Conservation (phyloP, 2,888 invertebrate genomes). For the Parelbella ahira region DNA sequence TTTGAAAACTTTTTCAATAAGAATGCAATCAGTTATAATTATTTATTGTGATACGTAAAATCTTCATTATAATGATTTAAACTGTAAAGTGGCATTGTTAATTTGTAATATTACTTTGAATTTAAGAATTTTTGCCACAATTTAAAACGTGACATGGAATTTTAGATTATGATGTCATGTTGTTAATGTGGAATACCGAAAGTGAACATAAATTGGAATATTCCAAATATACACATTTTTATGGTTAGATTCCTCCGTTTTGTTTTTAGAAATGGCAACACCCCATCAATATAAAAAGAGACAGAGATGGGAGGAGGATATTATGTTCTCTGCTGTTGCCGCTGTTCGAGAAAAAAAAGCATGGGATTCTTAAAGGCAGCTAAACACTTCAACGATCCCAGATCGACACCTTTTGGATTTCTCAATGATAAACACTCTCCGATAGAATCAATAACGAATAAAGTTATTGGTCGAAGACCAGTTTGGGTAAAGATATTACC, state of each 20-base stretch:
- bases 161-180: neutral
- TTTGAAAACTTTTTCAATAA: constrained; percentile 1
- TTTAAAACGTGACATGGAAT: neutral
- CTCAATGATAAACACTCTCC: neutral
- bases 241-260: neutral
- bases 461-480: no score
- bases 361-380: neutral
- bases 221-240: neutral
- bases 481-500: no score
- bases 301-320: neutral
- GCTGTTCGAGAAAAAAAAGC: neutral
- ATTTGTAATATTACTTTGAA: neutral
- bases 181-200: constrained; percentile 2
- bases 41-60: neutral
- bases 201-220: neutral
- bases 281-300: neutral
- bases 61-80: neutral
- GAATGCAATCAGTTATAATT: neutral
- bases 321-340: neutral
- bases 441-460: neutral
- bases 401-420: neutral
- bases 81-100: neutral
- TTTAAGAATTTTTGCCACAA: neutral
- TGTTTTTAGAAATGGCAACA: neutral
- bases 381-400: neutral